Conservation (phyloP, 2,797 vertebrate species). For the Stomatorhinus walkeri region DNA sequence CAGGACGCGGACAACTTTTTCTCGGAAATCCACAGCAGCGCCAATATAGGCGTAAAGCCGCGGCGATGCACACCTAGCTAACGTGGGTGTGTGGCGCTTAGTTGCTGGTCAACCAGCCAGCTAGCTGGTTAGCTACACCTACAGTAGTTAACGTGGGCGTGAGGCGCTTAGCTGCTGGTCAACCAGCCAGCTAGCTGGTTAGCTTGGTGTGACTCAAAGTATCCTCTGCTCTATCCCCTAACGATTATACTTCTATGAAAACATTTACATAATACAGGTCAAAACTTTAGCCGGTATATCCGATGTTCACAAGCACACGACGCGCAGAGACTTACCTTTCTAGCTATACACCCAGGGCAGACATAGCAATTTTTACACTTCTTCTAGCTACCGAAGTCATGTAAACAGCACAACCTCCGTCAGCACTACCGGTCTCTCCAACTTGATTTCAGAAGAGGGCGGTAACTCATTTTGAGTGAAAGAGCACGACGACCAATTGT, state of each 20-base stretch:
- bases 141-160: too few species aligned
- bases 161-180: neutral
- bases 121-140: slow-evolving; percentile 8
- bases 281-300: neutral
- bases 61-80: neutral
- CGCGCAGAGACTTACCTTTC: slow-evolving; percentile 13
- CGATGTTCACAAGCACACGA: neutral
- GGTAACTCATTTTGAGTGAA: slow-evolving; percentile 14
- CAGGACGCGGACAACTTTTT: neutral
- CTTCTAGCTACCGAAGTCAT: slow-evolving; percentile 11
- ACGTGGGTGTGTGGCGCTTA: neutral
- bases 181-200: neutral
- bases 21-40: too few species aligned
- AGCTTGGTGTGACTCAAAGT: neutral
- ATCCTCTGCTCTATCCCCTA: neutral
- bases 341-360: slow-evolving; percentile 13
- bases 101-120: neutral
- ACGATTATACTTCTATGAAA: neutral
- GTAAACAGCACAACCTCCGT: slow-evolving; percentile 18
- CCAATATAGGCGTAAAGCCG: neutral
- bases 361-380: slow-evolving; percentile 17
- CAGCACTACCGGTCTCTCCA: slow-evolving; percentile 22
- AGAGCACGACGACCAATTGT: neutral
- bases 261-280: neutral
- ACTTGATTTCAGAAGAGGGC: neutral